These are phyloP conservation scores for Nixonia krombeini DNA, from an alignment of 1,140 invertebrate species.

Conservation along the genomic window DNA sequence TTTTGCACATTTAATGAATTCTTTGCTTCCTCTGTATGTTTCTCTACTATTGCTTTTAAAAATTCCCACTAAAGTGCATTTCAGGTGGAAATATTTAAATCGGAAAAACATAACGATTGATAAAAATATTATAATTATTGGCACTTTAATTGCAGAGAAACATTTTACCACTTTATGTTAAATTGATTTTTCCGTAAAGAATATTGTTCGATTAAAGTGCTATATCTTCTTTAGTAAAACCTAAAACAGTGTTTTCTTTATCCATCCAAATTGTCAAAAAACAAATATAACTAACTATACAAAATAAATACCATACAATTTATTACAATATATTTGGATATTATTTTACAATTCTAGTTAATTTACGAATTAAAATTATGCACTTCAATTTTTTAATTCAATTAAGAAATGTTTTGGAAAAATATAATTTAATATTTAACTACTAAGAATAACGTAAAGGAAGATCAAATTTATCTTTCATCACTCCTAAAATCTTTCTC, in stretches of 20 bases:
- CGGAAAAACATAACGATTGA: neutral
- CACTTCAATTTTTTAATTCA: too few species aligned
- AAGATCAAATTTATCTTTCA: slow-evolving; percentile 35
- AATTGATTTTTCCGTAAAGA: too few species aligned
- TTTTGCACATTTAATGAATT: neutral
- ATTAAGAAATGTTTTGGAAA: slow-evolving; percentile 17
- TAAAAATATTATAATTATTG: neutral
- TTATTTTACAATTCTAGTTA: too few species aligned
- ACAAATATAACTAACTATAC: too few species aligned
- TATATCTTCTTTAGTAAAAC: too few species aligned
- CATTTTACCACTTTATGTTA: too few species aligned
- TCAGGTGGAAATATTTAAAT: neutral
- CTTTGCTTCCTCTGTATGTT: neutral
- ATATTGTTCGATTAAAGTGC: too few species aligned
- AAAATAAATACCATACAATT: neutral
- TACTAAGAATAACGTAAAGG: slow-evolving; percentile 28
- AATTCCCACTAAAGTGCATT: neutral
- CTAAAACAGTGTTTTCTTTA: too few species aligned
- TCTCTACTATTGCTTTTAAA: slow-evolving; percentile 1
- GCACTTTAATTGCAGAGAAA: too few species aligned
- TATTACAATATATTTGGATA: neutral
- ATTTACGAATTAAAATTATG: too few species aligned
- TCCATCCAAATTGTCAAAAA: too few species aligned
- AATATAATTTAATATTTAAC: slow-evolving; percentile 19
- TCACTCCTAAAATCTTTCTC: slow-evolving; percentile 8